A percentile compares a stretch with the other conserved stretches of the same genome.
Evolutionary conservation across 2,888 invertebrate species (phyloP).

Genomic region (Phymatocera aterrima): DNA sequence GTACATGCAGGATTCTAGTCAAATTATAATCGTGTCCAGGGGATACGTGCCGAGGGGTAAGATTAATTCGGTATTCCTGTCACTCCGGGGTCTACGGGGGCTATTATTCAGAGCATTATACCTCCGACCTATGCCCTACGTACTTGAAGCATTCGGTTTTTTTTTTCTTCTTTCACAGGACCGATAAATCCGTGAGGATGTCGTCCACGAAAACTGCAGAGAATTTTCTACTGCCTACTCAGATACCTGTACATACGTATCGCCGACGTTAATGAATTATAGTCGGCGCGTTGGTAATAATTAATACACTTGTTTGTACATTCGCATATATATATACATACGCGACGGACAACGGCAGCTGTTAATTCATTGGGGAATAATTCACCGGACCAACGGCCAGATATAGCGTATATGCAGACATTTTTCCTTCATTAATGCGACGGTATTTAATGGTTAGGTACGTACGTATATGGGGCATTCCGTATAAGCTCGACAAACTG

Average conservation of each 20-base stretch:
- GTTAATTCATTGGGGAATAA: background rate
- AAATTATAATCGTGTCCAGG: slow-evolving; percentile 22
- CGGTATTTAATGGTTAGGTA: background rate
- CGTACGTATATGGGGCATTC: no score
- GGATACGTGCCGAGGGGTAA: background rate
- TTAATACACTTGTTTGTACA: background rate
- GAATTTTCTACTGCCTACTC: background rate
- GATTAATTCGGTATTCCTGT: slow-evolving; percentile 2
- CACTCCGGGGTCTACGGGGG: background rate
- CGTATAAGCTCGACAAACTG: no score
- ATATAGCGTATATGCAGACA: background rate
- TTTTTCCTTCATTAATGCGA: background rate
- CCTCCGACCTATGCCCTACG: background rate
- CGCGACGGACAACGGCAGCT: no score
- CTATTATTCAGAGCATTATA: background rate
- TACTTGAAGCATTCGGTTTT: background rate
- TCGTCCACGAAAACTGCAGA: background rate
- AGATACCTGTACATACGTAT: no score
- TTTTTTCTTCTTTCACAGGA: no score
- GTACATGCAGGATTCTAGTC: slow-evolving; percentile 7
- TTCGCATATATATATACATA: background rate
- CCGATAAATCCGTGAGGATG: background rate
- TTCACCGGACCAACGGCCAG: background rate
- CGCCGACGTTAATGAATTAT: background rate
- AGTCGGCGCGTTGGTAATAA: background rate